These are phyloP conservation scores for Portevinia maculata DNA, from an alignment of 2,888 invertebrate species.

Conservation along the genomic window DNA sequence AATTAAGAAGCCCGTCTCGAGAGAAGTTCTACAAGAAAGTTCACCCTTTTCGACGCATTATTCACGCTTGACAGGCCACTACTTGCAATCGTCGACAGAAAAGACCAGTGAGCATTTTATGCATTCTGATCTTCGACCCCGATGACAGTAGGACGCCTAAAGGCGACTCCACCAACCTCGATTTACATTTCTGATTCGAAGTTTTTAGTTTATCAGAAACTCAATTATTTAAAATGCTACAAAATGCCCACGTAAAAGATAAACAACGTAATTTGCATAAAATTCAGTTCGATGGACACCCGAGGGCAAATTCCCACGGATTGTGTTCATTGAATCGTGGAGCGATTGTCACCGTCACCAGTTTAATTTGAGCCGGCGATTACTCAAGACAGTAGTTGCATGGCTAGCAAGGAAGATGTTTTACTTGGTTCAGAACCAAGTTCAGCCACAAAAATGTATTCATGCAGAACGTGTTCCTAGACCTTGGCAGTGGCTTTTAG, in stretches of 20 bases:
- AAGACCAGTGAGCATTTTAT: constrained; percentile 30
- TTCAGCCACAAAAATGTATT: constrained; percentile 50
- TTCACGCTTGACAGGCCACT: constrained; percentile 66
- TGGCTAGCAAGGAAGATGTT: constrained; percentile 45
- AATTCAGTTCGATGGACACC: constrained; percentile 36
- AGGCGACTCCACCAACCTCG: constrained; percentile 18
- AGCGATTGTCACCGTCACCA: constrained; percentile 51
- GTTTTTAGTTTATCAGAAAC: constrained; percentile 11
- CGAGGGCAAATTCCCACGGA: constrained; percentile 57
- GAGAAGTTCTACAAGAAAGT: constrained; percentile 27
- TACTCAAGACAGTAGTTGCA: background rate
- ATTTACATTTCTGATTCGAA: constrained; percentile 46
- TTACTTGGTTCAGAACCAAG: constrained; percentile 39
- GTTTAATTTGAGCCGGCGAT: background rate
- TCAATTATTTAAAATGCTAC: constrained; percentile 31
- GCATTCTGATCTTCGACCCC: constrained; percentile 18
- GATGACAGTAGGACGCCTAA: constrained; percentile 9
- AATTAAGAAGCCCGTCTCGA: constrained; percentile 38
- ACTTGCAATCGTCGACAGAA: constrained; percentile 19
- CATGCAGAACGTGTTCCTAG: constrained; percentile 64
- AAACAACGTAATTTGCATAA: constrained; percentile 54
- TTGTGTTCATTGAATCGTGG: constrained; percentile 60
- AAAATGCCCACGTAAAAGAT: constrained; percentile 51
- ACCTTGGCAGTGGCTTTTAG: constrained; percentile 67
- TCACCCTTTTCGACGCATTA: constrained; percentile 61